Evolutionary conservation across 2,888 invertebrate species (phyloP).

Genomic region (Eupeodes latifasciatus): DNA sequence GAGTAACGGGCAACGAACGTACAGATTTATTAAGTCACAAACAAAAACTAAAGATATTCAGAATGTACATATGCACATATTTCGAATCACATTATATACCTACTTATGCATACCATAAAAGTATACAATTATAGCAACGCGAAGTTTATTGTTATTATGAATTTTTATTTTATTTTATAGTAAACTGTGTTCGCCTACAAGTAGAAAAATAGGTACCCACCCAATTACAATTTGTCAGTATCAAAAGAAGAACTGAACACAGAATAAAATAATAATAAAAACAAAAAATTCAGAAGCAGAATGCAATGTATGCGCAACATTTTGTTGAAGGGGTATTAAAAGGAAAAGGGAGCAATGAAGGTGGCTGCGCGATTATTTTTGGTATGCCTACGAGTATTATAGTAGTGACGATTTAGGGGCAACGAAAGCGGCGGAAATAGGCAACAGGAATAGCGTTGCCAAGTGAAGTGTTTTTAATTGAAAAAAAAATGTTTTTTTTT

Average conservation of each 20-base stretch:
- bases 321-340: slow-evolving; percentile 32
- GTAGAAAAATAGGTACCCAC: slow-evolving; percentile 27
- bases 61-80: neutral
- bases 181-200: slow-evolving; percentile 7
- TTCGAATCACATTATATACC: neutral
- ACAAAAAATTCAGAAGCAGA: slow-evolving; percentile 47
- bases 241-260: slow-evolving; percentile 43
- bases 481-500: neutral
- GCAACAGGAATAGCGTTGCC: slow-evolving; percentile 62
- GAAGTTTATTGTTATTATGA: slow-evolving; percentile 46
- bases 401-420: slow-evolving; percentile 17
- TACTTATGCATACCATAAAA: neutral
- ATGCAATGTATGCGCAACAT: slow-evolving; percentile 42
- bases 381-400: slow-evolving; percentile 1
- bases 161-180: neutral
- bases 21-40: slow-evolving; percentile 20
- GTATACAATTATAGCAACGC: neutral
- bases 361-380: slow-evolving; percentile 55
- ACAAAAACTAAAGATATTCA: slow-evolving; percentile 7
- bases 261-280: slow-evolving; percentile 31
- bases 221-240: slow-evolving; percentile 59
- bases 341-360: slow-evolving; percentile 60
- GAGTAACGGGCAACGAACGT: neutral
- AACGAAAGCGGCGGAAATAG: slow-evolving; percentile 24
- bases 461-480: slow-evolving; percentile 58